Evolutionary conservation across 2,888 invertebrate genomes (phyloP).

Genomic region (Myopa tessellatipennis): DNA sequence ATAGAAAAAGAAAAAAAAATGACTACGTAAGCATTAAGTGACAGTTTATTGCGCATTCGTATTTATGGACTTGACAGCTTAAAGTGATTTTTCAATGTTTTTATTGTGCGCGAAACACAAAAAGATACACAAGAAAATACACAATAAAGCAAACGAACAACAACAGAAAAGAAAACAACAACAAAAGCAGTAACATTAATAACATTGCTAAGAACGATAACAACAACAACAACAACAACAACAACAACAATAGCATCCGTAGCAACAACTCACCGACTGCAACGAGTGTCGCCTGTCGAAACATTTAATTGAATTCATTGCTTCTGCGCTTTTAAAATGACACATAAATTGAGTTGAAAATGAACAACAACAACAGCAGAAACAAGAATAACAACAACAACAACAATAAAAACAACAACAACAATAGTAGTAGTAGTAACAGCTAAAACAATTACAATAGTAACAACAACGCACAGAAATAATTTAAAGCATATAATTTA

Average conservation of each 20-base stretch:
- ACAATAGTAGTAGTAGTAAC: constrained; percentile 26
- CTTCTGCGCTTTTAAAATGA: constrained; percentile 35
- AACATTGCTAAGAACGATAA: constrained; percentile 9
- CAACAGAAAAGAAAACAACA: background rate
- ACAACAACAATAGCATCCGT: constrained; percentile 18
- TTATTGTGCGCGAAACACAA: constrained; percentile 39
- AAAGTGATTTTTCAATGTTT: constrained; percentile 49
- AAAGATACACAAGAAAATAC: constrained; percentile 1
- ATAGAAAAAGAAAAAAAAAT: constrained; percentile 37
- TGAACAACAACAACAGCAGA: constrained; percentile 40
- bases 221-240: constrained; percentile 14
- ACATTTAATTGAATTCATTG: constrained; percentile 36
- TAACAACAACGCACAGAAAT: constrained; percentile 20
- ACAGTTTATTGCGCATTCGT: constrained; percentile 46
- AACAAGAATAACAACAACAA: constrained; percentile 37
- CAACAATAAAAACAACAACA: constrained; percentile 21
- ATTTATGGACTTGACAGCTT: constrained; percentile 47
- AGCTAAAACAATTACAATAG: constrained; percentile 28
- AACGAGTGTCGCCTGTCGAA: constrained; percentile 20
- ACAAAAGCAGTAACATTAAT: background rate
- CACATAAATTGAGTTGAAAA: constrained; percentile 50
- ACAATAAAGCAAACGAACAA: constrained; percentile 15
- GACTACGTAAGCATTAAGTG: constrained; percentile 32
- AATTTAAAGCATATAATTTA: constrained; percentile 18
- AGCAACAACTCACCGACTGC: background rate